Conservation (phyloP, 2,797 vertebrate species). For the Balearica regulorum region DNA sequence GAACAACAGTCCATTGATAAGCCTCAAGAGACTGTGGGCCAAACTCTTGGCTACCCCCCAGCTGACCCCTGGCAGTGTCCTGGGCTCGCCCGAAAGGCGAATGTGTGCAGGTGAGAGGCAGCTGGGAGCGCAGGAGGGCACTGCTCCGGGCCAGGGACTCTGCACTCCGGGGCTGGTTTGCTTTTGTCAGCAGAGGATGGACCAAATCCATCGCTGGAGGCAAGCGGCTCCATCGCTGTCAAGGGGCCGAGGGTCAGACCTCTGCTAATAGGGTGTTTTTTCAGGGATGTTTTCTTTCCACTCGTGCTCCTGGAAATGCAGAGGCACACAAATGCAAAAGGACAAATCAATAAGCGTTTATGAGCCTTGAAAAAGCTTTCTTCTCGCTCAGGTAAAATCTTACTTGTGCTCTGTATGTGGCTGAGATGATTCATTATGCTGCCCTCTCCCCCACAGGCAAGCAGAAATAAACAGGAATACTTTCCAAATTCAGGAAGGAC, state of each 20-base stretch:
- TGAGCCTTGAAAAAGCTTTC: slow-evolving; percentile 15
- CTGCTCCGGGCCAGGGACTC: neutral
- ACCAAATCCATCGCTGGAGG: neutral
- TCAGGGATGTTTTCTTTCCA: neutral
- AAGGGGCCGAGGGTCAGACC: neutral
- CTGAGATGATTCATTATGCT: neutral
- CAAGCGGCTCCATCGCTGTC: neutral
- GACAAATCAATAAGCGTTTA: slow-evolving; percentile 39
- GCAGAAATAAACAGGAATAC: slow-evolving; percentile 10
- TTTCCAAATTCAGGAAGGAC: neutral
- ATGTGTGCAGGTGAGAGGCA: neutral
- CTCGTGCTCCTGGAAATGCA: slow-evolving; percentile 2
- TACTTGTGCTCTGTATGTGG: neutral
- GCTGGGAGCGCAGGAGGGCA: neutral
- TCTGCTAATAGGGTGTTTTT: neutral
- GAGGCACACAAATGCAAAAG: slow-evolving; percentile 14
- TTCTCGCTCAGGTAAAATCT: neutral
- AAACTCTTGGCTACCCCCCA: slow-evolving; percentile 33
- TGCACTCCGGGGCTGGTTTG: neutral
- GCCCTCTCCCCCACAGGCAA: neutral
- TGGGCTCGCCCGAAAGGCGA: neutral
- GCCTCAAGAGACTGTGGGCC: neutral
- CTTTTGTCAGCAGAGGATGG: neutral
- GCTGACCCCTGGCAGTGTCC: slow-evolving; percentile 37
- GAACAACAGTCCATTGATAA: slow-evolving; percentile 60